Evolutionary conservation across 1,140 invertebrate genomes (phyloP).

Genomic region (Varroa destructor): DNA sequence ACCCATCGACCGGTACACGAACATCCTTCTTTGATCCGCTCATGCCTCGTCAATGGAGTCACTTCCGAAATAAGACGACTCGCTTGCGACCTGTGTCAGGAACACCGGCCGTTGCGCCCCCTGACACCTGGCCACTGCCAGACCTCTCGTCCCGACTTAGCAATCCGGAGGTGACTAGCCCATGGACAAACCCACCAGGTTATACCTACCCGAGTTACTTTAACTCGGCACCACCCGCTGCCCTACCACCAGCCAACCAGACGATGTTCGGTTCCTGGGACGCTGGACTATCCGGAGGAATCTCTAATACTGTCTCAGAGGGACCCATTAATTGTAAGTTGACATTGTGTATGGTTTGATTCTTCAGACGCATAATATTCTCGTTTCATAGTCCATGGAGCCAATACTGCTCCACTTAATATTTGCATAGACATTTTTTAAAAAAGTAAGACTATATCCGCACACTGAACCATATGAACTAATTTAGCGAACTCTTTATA

Average conservation of each 20-base stretch:
- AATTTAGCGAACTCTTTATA: no score
- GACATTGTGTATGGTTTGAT: not conserved
- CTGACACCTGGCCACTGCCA: constrained; percentile 2
- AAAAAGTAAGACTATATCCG: no score
- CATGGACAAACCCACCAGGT: not conserved
- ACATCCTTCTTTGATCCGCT: not conserved
- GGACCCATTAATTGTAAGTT: constrained; percentile 23
- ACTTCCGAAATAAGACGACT: not conserved
- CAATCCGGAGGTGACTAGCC: not conserved
- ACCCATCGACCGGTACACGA: not conserved
- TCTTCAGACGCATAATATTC: no score
- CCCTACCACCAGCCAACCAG: no score
- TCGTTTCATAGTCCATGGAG: no score
- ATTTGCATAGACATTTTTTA: no score
- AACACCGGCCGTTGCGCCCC: not conserved
- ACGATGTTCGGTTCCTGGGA: not conserved
- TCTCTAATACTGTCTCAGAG: constrained; percentile 5
- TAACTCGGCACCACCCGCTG: not conserved
- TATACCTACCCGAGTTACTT: constrained; percentile 9
- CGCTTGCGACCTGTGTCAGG: not conserved
- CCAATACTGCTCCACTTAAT: no score
- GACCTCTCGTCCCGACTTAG: not conserved
- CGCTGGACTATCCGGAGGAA: not conserved
- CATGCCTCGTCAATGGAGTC: not conserved
- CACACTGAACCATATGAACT: no score